phyloP scores from a whole-genome alignment of 2,113 vertebrate genomes.

The Channa maculata region DNA sequence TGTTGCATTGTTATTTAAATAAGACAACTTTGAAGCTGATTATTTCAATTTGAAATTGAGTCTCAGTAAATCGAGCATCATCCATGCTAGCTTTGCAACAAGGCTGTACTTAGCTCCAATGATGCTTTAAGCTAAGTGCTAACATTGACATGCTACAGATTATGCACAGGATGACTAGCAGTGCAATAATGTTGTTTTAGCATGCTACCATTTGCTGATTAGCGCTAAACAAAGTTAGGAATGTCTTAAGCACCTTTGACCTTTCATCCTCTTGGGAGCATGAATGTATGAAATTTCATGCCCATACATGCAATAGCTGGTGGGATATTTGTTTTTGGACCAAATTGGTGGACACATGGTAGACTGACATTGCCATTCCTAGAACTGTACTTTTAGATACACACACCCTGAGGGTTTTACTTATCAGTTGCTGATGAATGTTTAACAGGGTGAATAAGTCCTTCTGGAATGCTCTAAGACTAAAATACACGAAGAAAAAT shows the following conservation, averaged over 20 bases:
- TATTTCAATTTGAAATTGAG: not conserved
- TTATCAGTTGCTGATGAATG: conserved; percentile 25
- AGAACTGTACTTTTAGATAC: conserved; percentile 6
- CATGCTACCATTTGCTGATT: not conserved
- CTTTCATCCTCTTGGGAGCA: not conserved
- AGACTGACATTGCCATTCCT: no score
- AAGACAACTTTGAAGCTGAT: conserved; percentile 1
- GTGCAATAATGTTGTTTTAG: no score
- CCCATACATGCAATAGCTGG: not conserved
- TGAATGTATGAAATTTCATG: not conserved
- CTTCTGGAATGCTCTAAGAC: conserved; percentile 15
- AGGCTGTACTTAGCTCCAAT: not conserved
- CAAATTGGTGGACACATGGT: not conserved
- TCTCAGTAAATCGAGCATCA: not conserved
- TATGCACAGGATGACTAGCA: not conserved
- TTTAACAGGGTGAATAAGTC: conserved; percentile 25
- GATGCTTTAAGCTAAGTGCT: not conserved
- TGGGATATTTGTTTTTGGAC: not conserved
- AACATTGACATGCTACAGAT: not conserved
- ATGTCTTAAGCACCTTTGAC: no score
- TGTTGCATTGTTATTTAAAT: not conserved
- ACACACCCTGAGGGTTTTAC: conserved; percentile 13
- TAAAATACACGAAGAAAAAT: conserved; percentile 45
- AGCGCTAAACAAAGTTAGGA: no score
- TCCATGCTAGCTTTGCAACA: not conserved